A percentile compares a stretch with the other conserved stretches of the same genome.
Conservation (phyloP, 2,113 vertebrate species). For the Potamarius usumacintae region DNA sequence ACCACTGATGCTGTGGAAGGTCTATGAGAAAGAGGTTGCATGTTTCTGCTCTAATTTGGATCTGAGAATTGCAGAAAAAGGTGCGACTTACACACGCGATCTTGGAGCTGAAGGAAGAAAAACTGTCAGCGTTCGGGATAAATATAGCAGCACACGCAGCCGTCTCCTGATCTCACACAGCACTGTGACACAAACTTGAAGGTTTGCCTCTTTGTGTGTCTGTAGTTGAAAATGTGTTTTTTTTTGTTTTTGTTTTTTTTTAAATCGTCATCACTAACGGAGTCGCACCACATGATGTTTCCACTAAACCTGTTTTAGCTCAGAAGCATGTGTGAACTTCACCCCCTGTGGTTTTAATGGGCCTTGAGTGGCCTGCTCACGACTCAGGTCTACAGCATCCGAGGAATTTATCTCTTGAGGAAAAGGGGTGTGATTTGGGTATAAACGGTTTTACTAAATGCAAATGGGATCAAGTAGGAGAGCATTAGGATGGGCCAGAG, state of each 20-base stretch:
- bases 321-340: neutral
- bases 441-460: neutral
- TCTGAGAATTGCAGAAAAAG: conserved; percentile 9
- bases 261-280: neutral
- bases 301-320: neutral
- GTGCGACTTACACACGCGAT: conserved; percentile 5
- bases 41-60: neutral
- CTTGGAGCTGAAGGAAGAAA: neutral
- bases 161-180: conserved; percentile 12
- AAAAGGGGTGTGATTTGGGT: neutral
- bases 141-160: conserved; percentile 21
- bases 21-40: neutral
- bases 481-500: neutral
- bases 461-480: neutral
- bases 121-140: neutral
- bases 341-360: neutral
- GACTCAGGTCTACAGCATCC: neutral
- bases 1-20: neutral
- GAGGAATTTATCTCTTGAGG: neutral
- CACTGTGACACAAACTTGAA: neutral
- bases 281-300: neutral
- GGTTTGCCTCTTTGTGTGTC: neutral
- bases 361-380: neutral
- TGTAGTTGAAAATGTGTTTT: neutral
- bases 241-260: neutral